Evolutionary conservation across 2,113 vertebrate species (phyloP), one percentile per base, ranked within the genome.

Genomic region (Platichthys stellatus): DNA sequence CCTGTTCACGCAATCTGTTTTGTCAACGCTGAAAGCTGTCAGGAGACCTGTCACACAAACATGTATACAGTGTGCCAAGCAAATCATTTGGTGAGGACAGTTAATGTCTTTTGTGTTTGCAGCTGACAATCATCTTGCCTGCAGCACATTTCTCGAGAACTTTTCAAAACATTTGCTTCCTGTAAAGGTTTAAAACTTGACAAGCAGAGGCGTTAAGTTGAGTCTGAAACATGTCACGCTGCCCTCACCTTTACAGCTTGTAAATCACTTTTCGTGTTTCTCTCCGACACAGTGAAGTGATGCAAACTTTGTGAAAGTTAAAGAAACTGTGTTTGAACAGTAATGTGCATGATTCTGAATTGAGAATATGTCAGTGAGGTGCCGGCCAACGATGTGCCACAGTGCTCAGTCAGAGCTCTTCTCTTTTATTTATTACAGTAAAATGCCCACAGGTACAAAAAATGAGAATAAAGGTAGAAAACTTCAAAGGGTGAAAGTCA

Each of bases 401-500:
- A 65, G 51, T 57, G 79, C 75, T 71, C 45, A 74, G 70, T 64
- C 72, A 51, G 58, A n/a, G 63, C 66, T 82, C 38, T 14, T 74
- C 71, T 72, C 28, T 47, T n/a, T 80, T 65, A 82, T 84, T 61
- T 53, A 57, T 76, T 67, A 74, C 76, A 76, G 45, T 28, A 31
- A 83, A 78, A 78, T 76, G 72, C 56, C 58, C 81, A 76, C 31
- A 67, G 58, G 62, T 56, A 60, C 31, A 83, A 70, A 80, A 72
- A 79, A 63, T 51, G 64, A 82, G 56, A 80, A 73, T 38, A 84
- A 84, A 82, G 76, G 57, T 31, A 20, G 45, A 56, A 63, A 77
- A 82, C 85, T 76, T 76, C 65, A 72, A 84, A 74, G 76, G 70
- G 35, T 51, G 68, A 40, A 62, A 54, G 59, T 28, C 62, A 56